Base-by-base conservation (phyloP, 2,888 invertebrate species). In the Nowickia ferox region DNA sequence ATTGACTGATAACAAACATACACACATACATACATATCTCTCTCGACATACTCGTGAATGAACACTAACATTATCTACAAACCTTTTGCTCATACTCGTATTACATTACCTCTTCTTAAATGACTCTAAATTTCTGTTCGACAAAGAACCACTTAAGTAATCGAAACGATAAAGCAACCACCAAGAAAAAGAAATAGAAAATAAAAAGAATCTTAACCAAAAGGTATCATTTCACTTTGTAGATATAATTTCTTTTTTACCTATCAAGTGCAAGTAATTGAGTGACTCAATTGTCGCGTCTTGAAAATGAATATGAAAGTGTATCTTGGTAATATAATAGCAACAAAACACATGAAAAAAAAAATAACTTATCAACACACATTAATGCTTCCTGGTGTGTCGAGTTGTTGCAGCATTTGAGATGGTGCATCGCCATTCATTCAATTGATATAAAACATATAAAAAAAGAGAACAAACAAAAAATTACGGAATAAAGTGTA, bases 211-310 rank as follows among this genome's bases (percentile, higher is more conserved):
- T 44, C n/a, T 63, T 22, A 78, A 59, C 63, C 46, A 66, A 84
- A 68, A 72, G 53, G 72, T 72, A 72, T 72, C 48, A 76, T 44
- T 84, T 83, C 48, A 72, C 59, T 55, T 71, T 63, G 40, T 61
- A 77, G 75, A 76, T 81, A 81, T 38, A 61, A 63, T 72, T 71
- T 75, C 55, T 61, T 6, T 30, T 30, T 75, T 76, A 79, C 71
- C 63, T 63, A 63, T 75, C 82, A 86, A 86, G 83, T 83, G 83
- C 86, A 83, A 59, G 71, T 83, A 79, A 83, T 83, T 76, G 83
- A 86, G 76, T 72, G 75, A 83, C 78, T 86, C 83, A 83, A 83
- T 86, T 86, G 83, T 86, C 83, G 86, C 76, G 75, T 86, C 79
- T 83, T 76, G 42, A 76, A 79, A 81, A 77, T 77, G 77, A 78